Base-by-base conservation (phyloP, 1,140 invertebrate genomes). In the Zaprionus lachaisei region DNA sequence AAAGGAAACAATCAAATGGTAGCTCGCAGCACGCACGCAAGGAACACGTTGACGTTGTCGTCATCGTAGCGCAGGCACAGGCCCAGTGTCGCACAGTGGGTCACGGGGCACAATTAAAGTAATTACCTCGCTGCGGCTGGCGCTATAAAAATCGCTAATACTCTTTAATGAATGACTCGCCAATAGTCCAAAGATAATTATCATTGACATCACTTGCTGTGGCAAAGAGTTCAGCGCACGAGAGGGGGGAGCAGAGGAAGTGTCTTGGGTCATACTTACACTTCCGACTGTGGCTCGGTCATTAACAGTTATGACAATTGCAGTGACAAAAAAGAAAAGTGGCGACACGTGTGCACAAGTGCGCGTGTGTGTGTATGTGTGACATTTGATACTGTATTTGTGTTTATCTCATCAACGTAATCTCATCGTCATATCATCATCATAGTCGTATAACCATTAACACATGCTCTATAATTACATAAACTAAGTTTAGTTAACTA, bases 401-500 rank as follows among this genome's bases (percentile, higher is more conserved):
- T 81, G 79, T 91, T 87, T 87, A 72, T 84, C 62, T 81, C 63
- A 77, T 87, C 77, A 72, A 80, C 61, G 77, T 70, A 55, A 72
- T 71, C 37, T 67, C 57, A 66, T 72, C 41, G 44, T 73, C 63
- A 58, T 68, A 62, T 79, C 51, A 58, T 77, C 62, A 41, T 66
- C 44, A 11, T 77, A 55, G 37, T 74, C 61, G 47, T 83, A 73
- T 89, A 90, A 89, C 86, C 68, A 82, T 90, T 91, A 91, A 90
- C 81, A 91, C 82, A 90, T 81, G 82, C 86, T 81, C 84, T 81
- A 80, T 80, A 85, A 80, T 89, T 90, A 89, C 81, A 86, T 62
- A 75, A 79, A 85, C 81, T 89, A 89, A 81, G 55, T 84, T 85
- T 72, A 90, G 63, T 84, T 82, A 90, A 90, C 81, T 89, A 89